These are phyloP conservation scores for Hydrochoerus hydrochaeris DNA, from an alignment of 2,113 vertebrate species.

Conservation along the genomic window DNA sequence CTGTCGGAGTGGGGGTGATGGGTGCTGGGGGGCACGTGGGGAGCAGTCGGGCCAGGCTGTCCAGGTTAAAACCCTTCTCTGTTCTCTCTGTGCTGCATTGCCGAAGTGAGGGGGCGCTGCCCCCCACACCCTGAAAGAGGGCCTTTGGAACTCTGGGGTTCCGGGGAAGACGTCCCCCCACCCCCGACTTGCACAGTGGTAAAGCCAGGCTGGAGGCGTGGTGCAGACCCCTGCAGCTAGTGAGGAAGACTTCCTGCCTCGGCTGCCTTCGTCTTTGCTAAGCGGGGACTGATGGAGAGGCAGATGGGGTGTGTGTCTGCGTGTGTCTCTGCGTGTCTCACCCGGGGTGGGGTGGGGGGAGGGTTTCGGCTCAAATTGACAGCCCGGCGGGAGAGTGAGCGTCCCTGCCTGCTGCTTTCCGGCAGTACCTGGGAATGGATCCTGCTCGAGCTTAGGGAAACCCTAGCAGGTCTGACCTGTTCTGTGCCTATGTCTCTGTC, in stretches of 20 bases:
- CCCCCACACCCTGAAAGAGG: neutral
- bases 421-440: neutral
- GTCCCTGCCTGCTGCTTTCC: conserved; percentile 35
- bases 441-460: conserved; percentile 15
- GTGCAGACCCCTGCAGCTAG: neutral
- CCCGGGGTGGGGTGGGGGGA: neutral
- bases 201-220: neutral
- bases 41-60: neutral
- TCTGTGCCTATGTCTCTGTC: neutral
- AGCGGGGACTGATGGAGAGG: neutral
- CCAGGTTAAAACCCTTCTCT: neutral
- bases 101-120: neutral
- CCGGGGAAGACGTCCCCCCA: neutral
- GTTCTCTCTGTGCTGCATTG: neutral
- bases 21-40: neutral
- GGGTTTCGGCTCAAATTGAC: neutral
- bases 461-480: neutral
- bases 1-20: too few species aligned
- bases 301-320: neutral
- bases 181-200: neutral
- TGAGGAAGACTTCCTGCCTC: neutral
- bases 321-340: neutral
- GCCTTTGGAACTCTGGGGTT: neutral
- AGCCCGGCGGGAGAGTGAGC: neutral
- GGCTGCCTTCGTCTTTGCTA: neutral